These are phyloP conservation scores for Drosophila novamexicana DNA, from an alignment of 1,140 invertebrate genomes.

Conservation along the genomic window DNA sequence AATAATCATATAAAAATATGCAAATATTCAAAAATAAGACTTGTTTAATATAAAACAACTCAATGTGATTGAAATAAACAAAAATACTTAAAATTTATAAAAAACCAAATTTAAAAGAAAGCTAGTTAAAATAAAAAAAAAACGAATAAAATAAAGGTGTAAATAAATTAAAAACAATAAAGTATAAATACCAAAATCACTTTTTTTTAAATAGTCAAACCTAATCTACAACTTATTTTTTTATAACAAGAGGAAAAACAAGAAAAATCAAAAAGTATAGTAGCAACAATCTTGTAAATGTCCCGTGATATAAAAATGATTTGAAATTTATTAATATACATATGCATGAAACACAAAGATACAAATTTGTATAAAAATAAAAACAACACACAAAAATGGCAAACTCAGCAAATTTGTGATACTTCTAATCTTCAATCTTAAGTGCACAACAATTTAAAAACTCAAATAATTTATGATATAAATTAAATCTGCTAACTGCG, in stretches of 20 bases:
- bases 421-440: conserved; percentile 12
- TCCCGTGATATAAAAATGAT: neutral
- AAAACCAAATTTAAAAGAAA: no score
- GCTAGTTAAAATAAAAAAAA: no score
- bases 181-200: neutral
- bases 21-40: no score
- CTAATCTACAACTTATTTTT: no score
- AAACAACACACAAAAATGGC: conserved; percentile 26
- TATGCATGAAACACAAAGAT: neutral
- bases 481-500: conserved; percentile 9
- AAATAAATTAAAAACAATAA: neutral
- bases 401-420: conserved; percentile 51
- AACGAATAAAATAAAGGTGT: no score
- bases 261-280: no score
- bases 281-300: no score
- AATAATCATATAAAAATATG: no score
- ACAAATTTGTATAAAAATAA: conserved; percentile 10
- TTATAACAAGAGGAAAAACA: no score
- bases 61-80: no score
- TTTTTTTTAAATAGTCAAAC: neutral
- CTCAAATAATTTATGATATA: conserved; percentile 43
- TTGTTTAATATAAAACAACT: no score
- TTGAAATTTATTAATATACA: neutral
- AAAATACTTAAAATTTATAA: no score
- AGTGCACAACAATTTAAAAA: conserved; percentile 18